Percentiles rank a stretch among this genome's conserved stretches.
phyloP scores from a whole-genome alignment of 2,888 invertebrate genomes.

The Xanthia icteritia region DNA sequence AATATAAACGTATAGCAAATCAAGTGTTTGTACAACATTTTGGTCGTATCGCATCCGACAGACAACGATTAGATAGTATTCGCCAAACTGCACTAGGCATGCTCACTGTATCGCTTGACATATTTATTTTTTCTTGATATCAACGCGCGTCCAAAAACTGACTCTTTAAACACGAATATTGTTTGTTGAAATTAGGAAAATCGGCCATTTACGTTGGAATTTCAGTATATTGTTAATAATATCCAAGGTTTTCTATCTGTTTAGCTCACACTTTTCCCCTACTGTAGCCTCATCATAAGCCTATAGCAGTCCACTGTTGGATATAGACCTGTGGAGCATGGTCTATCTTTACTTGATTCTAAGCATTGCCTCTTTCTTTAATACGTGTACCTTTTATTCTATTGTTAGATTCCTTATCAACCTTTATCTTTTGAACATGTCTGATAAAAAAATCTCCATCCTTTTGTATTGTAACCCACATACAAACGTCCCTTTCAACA shows the following conservation, averaged over 20 bases:
- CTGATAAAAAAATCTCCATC: conserved; percentile 28
- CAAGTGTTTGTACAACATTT: conserved; percentile 57
- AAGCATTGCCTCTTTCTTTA: neutral
- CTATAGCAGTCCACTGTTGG: neutral
- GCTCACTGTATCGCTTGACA: conserved; percentile 51
- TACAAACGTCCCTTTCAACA: conserved; percentile 22
- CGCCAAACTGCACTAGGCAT: conserved; percentile 41
- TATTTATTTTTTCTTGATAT: conserved; percentile 49
- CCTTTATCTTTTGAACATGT: conserved; percentile 31
- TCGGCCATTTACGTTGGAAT: neutral
- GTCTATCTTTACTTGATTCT: neutral
- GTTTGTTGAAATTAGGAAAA: neutral
- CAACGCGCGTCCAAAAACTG: conserved; percentile 14
- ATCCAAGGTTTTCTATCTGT: neutral
- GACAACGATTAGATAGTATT: conserved; percentile 62
- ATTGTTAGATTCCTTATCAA: conserved; percentile 18
- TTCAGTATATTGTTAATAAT: neutral
- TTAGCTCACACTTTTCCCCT: neutral
- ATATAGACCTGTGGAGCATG: neutral
- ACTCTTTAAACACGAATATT: conserved; percentile 4
- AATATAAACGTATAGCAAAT: conserved; percentile 31
- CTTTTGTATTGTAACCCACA: conserved; percentile 31
- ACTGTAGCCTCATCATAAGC: neutral
- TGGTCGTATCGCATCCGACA: conserved; percentile 61
- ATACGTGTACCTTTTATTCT: neutral